Base-by-base conservation (phyloP, 2,113 vertebrate species). In the Meleagris gallopavo region DNA sequence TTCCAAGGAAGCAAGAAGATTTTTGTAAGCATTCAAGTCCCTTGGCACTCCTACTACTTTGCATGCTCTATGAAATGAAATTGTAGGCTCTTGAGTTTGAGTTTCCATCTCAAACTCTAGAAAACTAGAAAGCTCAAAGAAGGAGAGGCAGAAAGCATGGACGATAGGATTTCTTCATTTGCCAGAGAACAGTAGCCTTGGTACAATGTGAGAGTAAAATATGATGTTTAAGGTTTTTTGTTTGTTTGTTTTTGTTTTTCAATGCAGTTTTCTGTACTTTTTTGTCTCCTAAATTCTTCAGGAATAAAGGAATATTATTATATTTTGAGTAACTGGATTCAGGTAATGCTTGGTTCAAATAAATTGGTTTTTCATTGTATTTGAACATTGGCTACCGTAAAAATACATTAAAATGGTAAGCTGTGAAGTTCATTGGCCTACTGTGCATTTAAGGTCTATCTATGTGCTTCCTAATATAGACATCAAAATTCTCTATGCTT, bases 251-350 rank as follows among this genome's bases (percentile, higher is more conserved):
- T 50, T 50, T 50, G 13, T 50, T 8, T 25, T 14, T 57, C 22
- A 40, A 13, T 25, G 11, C 1, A 2, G 9, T 52, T 86, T 89
- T 62, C 50, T 54, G 81, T 61, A 19, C 3, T 41, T 20, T 50
- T 3, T 1, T 4, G 1, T 3, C 7, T 2, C 3, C 0, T 1
- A 5, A 11, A 8, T 71, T 81, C 52, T 34, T 65, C n/a, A 79
- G 79, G 22, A 30, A 76, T 36, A 19, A 2, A 48, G 30, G n/a
- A 83, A 48, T 22, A 70, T 2, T 34, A 30, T 15, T 88, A 43
- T 36, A 48, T 38, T 96, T 80, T 86, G 20, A 73, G 34, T 34
- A 71, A 29, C 34, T 46, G 32, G 12, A 25, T 27, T 83, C 80
- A 46, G 54, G 19, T 45, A 13, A 2, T 50, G 66, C 21, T 83